These are phyloP conservation scores for Oxyscelio sp. DNA, from an alignment of 2,888 invertebrate species.

Conservation along the genomic window DNA sequence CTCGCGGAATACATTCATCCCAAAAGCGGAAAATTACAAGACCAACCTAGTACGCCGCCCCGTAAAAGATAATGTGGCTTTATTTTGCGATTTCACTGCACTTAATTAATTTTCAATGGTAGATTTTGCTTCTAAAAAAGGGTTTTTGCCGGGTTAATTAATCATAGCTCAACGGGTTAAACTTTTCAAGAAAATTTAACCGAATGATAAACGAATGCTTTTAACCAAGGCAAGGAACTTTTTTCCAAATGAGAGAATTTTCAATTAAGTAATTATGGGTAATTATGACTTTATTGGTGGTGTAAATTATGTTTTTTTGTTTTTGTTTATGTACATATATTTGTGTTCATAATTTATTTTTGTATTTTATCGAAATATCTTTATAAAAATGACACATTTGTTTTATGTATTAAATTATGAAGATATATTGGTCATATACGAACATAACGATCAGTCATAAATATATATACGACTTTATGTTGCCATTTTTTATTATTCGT, in stretches of 20 bases:
- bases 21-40: conserved; percentile 75
- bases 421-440: too few species aligned
- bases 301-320: too few species aligned
- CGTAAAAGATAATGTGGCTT: conserved; percentile 70
- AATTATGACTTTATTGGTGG: too few species aligned
- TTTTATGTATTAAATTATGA: too few species aligned
- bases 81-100: conserved; percentile 51
- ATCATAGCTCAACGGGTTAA: conserved; percentile 10
- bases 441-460: too few species aligned
- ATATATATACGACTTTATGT: too few species aligned
- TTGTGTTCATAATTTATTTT: too few species aligned
- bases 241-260: conserved; percentile 6
- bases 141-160: conserved; percentile 1
- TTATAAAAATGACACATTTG: too few species aligned
- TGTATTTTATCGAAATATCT: too few species aligned
- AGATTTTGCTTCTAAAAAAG: background rate
- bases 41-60: conserved; percentile 61
- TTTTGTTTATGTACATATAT: too few species aligned
- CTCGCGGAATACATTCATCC: conserved; percentile 39
- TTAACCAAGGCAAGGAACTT: background rate
- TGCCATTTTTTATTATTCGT: too few species aligned
- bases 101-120: conserved; percentile 28
- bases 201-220: conserved; percentile 19
- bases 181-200: background rate
- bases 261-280: background rate